Evolutionary conservation across 2,888 invertebrate species (phyloP), one percentile per base, ranked within the genome.

Genomic region (Sclerodermus sp.): DNA sequence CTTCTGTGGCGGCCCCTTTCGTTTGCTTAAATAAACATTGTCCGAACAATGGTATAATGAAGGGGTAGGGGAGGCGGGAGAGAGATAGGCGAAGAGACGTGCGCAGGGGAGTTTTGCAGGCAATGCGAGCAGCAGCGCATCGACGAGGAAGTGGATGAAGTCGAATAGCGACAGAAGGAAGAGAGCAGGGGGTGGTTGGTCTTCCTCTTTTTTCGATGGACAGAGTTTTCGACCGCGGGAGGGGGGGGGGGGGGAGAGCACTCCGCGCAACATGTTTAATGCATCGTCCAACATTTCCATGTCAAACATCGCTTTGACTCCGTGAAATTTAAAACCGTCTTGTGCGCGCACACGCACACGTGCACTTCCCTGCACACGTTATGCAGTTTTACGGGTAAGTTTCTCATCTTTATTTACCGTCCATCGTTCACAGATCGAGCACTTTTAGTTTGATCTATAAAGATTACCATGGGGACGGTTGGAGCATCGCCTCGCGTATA

Each of bases 301-400:
- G 77, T 77, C 77, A 78, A 78, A 78, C 77, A 78, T 76, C 67
- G 76, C 75, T 76, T 77, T 77, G 76, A 76, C 76, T 14, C 74
- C 70, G 70, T 67, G 73, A 73, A 77, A 77, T 77, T 76, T 76
- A 66, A 76, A 77, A 74, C 70, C 71, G 64, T 69, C 57, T 57
- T 39, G 12, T 30, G 43, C 44, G 45, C 41, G 37, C 31, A 8
- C 47, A n/a, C n/a, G n/a, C n/a, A 54, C 46, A 49, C 31, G 16
- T 31, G 23, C 15, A 17, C 31, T 18, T 23, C 15, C 9, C 8
- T 16, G 16, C 13, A 23, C 23, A 14, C 13, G 46, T 29, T 5
- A 23, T 23, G 42, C 40, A 18, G 45, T 14, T 48, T 55, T 58
- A 65, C 54, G 61, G 55, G 53, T 58, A 67, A 67, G 60, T 58